Evolutionary conservation across 2,113 vertebrate genomes (phyloP).

Genomic region (Daubentonia madagascariensis): DNA sequence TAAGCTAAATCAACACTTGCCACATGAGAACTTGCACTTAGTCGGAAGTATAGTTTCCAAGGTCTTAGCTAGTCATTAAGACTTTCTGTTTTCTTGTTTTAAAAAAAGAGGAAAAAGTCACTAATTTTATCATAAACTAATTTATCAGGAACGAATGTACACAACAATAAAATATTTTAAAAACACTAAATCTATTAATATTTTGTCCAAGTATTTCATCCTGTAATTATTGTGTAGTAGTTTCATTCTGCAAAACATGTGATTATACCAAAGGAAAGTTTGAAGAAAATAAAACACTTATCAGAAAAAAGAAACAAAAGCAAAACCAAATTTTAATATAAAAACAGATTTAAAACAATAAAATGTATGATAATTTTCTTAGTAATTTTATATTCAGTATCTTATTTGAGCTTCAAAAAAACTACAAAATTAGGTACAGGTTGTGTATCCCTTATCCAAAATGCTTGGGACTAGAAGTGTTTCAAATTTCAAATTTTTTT

Average conservation of each 20-base stretch:
- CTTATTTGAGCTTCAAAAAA: not conserved
- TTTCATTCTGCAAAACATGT: not conserved
- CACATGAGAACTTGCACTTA: slow-evolving; percentile 69
- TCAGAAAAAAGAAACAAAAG: not conserved
- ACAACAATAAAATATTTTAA: not conserved
- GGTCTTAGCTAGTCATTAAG: slow-evolving; percentile 66
- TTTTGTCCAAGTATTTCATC: not conserved
- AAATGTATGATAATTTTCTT: not conserved
- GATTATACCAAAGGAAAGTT: not conserved
- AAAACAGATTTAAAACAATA: not conserved
- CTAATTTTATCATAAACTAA: slow-evolving; percentile 68
- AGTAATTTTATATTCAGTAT: not conserved
- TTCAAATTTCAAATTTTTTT: not conserved
- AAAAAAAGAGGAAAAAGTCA: slow-evolving; percentile 26
- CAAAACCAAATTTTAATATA: not conserved
- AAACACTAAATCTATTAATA: not conserved
- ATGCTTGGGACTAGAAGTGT: not conserved
- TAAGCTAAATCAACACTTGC: slow-evolving; percentile 78
- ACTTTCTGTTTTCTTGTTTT: slow-evolving; percentile 43
- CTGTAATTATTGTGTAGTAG: not conserved
- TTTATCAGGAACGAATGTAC: not conserved
- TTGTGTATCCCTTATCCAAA: not conserved
- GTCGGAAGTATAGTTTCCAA: slow-evolving; percentile 72
- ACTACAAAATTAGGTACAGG: not conserved
- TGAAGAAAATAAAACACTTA: not conserved